Base-by-base conservation (phyloP, 2,888 invertebrate species). In the Acrobasis repandana region DNA sequence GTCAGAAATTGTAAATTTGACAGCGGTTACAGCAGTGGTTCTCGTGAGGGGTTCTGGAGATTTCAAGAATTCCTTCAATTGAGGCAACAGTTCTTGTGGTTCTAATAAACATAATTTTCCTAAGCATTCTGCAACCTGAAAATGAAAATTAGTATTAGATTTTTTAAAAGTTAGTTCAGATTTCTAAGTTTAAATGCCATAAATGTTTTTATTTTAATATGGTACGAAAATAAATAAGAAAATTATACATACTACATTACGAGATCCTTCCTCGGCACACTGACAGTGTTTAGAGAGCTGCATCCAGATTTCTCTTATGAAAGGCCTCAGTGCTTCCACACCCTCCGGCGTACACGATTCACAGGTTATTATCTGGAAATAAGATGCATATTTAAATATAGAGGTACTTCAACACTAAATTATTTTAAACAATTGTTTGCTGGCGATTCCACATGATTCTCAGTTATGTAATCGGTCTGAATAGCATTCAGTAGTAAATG, bases 1-100 rank as follows among this genome's bases (percentile, higher is more conserved):
- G 93, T 99, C 99, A 1, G 98, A 98, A 78, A 99, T 99, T 47
- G 99, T 99, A 82, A 99, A 99, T 86, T 99, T 99, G 64, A 99
- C 96, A 50, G 99, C 98, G 1, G 99, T 99, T 14, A 99, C 98
- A 2, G 98, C 98, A 0, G 99, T 99, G 0, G 98, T 98, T 77
- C 99, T 94, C 88, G 98, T 97, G 48, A 97, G 93, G 0, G 97
- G 95, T 57, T 97, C 97, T 0, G 95, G 93, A 0, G 96, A 96
- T 65, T 94, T 94, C 52, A 98, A 88, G 59, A 97, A 97, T 69
- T 95, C 95, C 77, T 97, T 96, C 63, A 99, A 92, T 74, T 96
- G 95, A n/a, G 98, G 97, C 72, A 99, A 90, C 60, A 99, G 93
- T 66, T 95, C 95, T 60, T 94, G 94, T 0, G 99, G 99, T 86